phyloP scores from a whole-genome alignment of 1,140 invertebrate species.

The Aphaenogaster ashmeadi region DNA sequence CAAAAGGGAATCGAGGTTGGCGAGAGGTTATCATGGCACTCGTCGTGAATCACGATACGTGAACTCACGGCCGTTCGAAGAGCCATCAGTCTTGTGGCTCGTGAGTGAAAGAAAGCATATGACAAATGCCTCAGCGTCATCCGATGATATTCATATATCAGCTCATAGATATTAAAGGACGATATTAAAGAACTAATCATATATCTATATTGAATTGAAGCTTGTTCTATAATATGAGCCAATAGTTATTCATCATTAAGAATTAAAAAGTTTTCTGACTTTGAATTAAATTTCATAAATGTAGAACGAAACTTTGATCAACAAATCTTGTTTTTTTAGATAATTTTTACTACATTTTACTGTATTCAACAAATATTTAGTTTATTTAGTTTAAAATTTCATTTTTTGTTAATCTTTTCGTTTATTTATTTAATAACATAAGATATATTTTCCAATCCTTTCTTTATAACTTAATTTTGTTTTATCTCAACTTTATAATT shows the following conservation, averaged over 20 bases:
- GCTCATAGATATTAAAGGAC: neutral
- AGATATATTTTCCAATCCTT: neutral
- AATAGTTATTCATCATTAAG: neutral
- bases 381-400: neutral
- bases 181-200: neutral
- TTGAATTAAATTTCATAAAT: neutral
- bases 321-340: neutral
- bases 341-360: neutral
- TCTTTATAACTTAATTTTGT: neutral
- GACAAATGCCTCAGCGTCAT: neutral
- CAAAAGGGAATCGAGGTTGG: conserved; percentile 71
- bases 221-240: neutral
- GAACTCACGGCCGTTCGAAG: conserved; percentile 20
- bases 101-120: neutral
- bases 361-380: neutral
- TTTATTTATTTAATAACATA: conserved; percentile 4
- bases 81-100: conserved; percentile 31
- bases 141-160: neutral
- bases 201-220: neutral
- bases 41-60: conserved; percentile 29
- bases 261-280: neutral
- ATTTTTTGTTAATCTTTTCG: neutral
- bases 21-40: conserved; percentile 68
- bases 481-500: neutral
- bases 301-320: neutral